phyloP scores from a whole-genome alignment of 2,888 invertebrate species.

The Tachina lurida region DNA sequence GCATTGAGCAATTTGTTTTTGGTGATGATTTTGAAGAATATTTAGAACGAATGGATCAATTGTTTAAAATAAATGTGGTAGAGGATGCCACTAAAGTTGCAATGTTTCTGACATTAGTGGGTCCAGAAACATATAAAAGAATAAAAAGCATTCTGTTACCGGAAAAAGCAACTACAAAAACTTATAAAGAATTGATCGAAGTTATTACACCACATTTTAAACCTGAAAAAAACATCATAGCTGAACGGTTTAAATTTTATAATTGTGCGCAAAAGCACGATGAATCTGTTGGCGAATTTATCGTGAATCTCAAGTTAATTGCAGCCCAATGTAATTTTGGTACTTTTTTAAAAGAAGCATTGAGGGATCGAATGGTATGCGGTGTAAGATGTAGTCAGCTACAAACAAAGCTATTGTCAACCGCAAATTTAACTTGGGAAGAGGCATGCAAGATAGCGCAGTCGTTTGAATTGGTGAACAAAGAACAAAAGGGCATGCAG shows the following conservation, averaged over 20 bases:
- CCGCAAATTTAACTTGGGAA: constrained; percentile 34
- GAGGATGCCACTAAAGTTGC: constrained; percentile 50
- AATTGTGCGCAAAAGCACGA: constrained; percentile 40
- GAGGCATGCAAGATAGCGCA: not conserved
- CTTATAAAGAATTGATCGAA: constrained; percentile 36
- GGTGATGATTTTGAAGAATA: constrained; percentile 6
- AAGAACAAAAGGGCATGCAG: too few species aligned
- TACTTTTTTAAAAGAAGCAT: constrained; percentile 34
- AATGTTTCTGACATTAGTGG: constrained; percentile 56
- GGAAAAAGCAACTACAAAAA: constrained; percentile 33
- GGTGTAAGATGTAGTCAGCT: not conserved
- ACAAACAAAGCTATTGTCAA: constrained; percentile 30
- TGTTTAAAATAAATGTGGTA: constrained; percentile 48
- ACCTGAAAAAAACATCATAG: constrained; percentile 41
- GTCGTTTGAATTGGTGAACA: too few species aligned
- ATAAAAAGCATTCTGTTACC: constrained; percentile 39
- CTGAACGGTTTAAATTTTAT: constrained; percentile 42
- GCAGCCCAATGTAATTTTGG: constrained; percentile 1
- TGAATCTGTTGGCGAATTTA: constrained; percentile 10
- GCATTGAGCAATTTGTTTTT: constrained; percentile 49
- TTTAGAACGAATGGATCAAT: constrained; percentile 44
- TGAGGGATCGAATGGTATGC: too few species aligned
- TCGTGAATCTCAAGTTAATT: not conserved
- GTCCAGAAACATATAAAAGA: constrained; percentile 46
- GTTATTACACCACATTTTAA: constrained; percentile 41